Percentiles rank a stretch among this genome's conserved stretches.
These are phyloP conservation scores for Trematomus bernacchii DNA, from an alignment of 2,797 vertebrate genomes.

Conservation along the genomic window DNA sequence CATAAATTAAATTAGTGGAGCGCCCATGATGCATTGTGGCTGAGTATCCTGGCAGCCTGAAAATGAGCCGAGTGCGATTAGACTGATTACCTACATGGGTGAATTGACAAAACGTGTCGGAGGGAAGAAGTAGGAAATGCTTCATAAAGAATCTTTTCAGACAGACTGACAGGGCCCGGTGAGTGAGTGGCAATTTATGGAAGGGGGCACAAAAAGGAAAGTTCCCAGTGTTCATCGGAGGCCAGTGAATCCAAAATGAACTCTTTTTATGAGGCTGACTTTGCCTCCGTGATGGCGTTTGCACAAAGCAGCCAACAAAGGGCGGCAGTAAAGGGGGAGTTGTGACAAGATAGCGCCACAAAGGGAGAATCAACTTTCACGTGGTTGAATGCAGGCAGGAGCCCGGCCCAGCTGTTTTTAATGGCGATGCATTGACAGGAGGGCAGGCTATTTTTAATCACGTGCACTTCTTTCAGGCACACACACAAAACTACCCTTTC, in stretches of 20 bases:
- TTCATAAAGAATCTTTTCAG: constrained; percentile 79
- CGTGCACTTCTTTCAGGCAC: constrained; percentile 81
- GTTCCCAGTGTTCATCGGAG: constrained; percentile 82
- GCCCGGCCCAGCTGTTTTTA: constrained; percentile 88
- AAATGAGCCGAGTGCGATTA: constrained; percentile 55
- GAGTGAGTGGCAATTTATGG: constrained; percentile 84
- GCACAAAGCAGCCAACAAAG: constrained; percentile 81
- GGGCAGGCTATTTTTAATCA: constrained; percentile 85
- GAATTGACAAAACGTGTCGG: constrained; percentile 75
- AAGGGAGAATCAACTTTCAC: constrained; percentile 88
- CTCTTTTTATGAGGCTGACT: constrained; percentile 87
- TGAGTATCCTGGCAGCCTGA: constrained; percentile 52
- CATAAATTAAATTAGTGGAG: constrained; percentile 37
- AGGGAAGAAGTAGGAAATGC: constrained; percentile 75
- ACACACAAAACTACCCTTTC: constrained; percentile 75
- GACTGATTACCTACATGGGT: constrained; percentile 74
- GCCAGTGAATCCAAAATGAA: constrained; percentile 87
- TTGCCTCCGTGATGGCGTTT: constrained; percentile 74
- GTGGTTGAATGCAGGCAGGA: constrained; percentile 83
- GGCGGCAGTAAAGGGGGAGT: constrained; percentile 83
- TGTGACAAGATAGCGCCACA: constrained; percentile 83
- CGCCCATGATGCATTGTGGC: constrained; percentile 6
- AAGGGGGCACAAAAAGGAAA: constrained; percentile 81
- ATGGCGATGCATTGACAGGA: constrained; percentile 84
- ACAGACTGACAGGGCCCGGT: constrained; percentile 76